Evolutionary conservation across 2,888 invertebrate genomes (phyloP).

Genomic region (Eurytoma adleriae): DNA sequence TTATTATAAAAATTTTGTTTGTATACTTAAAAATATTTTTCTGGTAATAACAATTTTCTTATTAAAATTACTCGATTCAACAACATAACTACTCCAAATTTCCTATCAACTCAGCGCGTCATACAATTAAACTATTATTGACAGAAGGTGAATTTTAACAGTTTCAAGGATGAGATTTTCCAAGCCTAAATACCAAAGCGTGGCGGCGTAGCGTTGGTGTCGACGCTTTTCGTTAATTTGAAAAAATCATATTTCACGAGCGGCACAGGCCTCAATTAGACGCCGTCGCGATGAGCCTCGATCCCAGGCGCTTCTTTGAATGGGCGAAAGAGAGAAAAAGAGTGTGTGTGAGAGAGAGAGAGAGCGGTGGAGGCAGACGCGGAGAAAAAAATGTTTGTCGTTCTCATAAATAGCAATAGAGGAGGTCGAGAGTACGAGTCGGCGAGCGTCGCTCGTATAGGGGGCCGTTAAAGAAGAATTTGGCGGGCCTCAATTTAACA

Average conservation of each 20-base stretch:
- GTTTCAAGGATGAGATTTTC: too few species aligned
- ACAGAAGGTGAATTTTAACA: too few species aligned
- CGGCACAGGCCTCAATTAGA: conserved; percentile 1
- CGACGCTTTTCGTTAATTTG: not conserved
- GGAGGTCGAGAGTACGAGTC: not conserved
- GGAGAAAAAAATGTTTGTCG: conserved; percentile 34
- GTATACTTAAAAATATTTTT: too few species aligned
- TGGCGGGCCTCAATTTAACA: not conserved
- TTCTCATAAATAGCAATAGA: conserved; percentile 29
- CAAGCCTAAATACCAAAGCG: too few species aligned
- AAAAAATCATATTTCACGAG: conserved; percentile 3
- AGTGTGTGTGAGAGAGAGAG: too few species aligned
- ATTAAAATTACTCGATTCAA: too few species aligned
- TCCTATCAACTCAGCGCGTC: not conserved
- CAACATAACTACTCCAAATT: too few species aligned
- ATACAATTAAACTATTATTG: too few species aligned
- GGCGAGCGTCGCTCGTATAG: not conserved
- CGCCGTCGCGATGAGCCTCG: not conserved
- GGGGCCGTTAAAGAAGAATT: not conserved
- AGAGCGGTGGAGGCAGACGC: not conserved
- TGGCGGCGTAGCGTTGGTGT: too few species aligned
- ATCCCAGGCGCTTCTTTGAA: conserved; percentile 23
- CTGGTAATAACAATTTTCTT: too few species aligned
- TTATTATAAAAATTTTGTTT: too few species aligned
- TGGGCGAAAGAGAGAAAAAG: not conserved